Evolutionary conservation across 2,888 invertebrate species (phyloP).

Genomic region (Parapristionchus giblindavisi): DNA sequence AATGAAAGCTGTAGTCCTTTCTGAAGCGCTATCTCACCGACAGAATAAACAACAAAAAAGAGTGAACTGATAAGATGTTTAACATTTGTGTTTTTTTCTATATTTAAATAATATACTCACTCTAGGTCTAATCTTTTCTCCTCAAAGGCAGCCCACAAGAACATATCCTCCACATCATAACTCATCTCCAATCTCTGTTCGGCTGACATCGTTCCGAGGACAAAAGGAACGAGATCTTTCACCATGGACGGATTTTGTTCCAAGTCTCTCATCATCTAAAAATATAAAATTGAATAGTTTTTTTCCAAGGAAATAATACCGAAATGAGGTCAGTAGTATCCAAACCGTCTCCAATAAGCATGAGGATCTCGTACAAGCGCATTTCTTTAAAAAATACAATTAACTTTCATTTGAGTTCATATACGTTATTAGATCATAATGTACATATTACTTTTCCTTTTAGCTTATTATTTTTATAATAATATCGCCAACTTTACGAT

Average conservation of each 20-base stretch:
- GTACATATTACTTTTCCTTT: no score
- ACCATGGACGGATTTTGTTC: conserved; percentile 18
- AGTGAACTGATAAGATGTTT: neutral
- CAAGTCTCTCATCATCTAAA: conserved; percentile 6
- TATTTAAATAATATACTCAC: neutral
- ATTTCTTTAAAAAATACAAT: conserved; percentile 28
- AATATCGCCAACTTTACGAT: no score
- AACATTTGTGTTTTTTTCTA: neutral
- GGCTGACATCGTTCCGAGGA: conserved; percentile 31
- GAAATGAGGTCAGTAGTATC: neutral
- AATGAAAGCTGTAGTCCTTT: no score
- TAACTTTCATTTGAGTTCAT: no score
- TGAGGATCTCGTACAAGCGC: neutral
- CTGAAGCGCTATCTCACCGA: no score
- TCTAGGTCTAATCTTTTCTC: conserved; percentile 38
- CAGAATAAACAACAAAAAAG: no score
- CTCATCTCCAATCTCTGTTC: conserved; percentile 43
- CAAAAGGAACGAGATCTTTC: conserved; percentile 35
- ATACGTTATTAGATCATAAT: no score
- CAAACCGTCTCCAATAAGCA: neutral
- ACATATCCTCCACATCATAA: conserved; percentile 44
- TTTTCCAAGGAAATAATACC: neutral
- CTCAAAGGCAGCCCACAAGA: conserved; percentile 47
- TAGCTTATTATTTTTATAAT: no score
- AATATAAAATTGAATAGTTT: neutral